Evolutionary conservation across 2,888 invertebrate genomes (phyloP).

Genomic region (Gasteruption jaculator): DNA sequence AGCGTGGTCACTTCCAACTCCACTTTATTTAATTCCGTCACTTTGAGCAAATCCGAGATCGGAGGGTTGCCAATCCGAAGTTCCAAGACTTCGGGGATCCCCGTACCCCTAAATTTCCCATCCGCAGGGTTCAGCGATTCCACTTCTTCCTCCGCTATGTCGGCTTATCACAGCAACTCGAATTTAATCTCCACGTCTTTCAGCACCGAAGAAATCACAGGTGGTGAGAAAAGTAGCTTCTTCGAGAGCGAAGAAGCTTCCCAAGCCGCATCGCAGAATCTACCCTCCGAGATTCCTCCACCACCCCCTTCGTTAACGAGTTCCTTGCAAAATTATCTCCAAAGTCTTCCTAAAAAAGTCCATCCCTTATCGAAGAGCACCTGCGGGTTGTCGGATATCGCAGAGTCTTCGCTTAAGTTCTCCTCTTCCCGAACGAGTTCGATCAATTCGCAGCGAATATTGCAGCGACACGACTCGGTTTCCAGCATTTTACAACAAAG

Average conservation of each 20-base stretch:
- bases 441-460: conserved; percentile 24
- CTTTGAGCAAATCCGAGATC: too few relatives aligned
- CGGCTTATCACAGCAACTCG: too few relatives aligned
- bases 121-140: too few relatives aligned
- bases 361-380: conserved; percentile 36
- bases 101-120: too few relatives aligned
- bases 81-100: too few relatives aligned
- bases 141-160: too few relatives aligned
- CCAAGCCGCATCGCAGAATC: too few relatives aligned
- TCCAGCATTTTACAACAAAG: conserved; percentile 41
- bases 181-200: conserved; percentile 36
- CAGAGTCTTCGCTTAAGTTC: conserved; percentile 34
- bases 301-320: conserved; percentile 42
- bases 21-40: conserved; percentile 14
- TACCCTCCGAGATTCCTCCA: conserved; percentile 27
- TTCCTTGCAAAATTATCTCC: conserved; percentile 42
- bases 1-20: conserved; percentile 22
- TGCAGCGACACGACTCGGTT: conserved; percentile 40
- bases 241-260: too few relatives aligned
- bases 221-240: too few relatives aligned
- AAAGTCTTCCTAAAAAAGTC: conserved; percentile 43
- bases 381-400: conserved; percentile 36
- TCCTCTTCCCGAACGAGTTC: conserved; percentile 23
- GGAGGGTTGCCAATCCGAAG: too few relatives aligned
- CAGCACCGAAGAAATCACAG: too few relatives aligned